A percentile compares a stretch with the other conserved stretches of the same genome.
These are phyloP conservation scores for Chionis minor DNA, from an alignment of 2,113 vertebrate species.

Conservation along the genomic window DNA sequence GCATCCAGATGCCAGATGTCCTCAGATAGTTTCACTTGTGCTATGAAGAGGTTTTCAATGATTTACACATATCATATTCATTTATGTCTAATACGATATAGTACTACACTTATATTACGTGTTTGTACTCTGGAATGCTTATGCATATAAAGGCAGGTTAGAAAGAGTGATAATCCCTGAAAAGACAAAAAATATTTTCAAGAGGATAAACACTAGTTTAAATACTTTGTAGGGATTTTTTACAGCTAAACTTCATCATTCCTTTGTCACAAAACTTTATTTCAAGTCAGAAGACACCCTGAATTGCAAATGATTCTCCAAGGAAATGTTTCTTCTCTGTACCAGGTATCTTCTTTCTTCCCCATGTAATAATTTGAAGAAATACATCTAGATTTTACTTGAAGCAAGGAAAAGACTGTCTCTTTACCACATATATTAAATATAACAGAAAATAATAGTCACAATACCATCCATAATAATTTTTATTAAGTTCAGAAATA, in stretches of 20 bases:
- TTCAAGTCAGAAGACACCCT: neutral
- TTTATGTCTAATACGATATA: neutral
- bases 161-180: neutral
- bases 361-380: neutral
- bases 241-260: neutral
- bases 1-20: too few species aligned
- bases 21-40: neutral
- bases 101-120: neutral
- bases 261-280: neutral
- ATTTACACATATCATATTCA: rapidly evolving
- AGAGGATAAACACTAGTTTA: neutral
- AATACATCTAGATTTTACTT: neutral
- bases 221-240: neutral
- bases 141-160: neutral
- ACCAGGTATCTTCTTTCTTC: neutral
- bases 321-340: neutral
- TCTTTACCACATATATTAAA: neutral
- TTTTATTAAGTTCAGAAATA: neutral
- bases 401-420: neutral
- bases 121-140: neutral
- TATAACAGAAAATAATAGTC: neutral
- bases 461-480: neutral
- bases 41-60: neutral
- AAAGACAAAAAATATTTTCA: neutral
- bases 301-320: neutral